A percentile compares a stretch with the other conserved stretches of the same genome.
Evolutionary conservation across 2,797 vertebrate species (phyloP).

Genomic region (Linurgus olivaceus): DNA sequence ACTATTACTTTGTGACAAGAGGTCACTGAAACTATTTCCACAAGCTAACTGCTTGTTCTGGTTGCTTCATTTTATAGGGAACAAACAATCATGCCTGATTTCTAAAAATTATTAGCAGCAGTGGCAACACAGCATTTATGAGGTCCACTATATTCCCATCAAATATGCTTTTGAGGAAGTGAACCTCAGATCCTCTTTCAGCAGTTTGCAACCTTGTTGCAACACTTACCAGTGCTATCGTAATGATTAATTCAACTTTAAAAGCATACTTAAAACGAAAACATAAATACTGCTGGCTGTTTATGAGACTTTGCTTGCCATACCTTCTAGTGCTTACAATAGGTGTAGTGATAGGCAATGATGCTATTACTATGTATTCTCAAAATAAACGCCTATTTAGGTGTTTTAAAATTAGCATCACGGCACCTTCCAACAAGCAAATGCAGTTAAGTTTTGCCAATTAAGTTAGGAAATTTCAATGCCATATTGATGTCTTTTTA

Average conservation of each 20-base stretch:
- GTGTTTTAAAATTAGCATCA: background rate
- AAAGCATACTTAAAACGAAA: background rate
- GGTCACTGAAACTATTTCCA: background rate
- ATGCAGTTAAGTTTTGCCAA: background rate
- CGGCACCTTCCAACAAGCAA: background rate
- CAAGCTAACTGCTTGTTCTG: background rate
- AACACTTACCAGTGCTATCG: background rate
- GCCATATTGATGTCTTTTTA: background rate
- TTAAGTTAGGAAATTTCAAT: background rate
- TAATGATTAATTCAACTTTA: background rate
- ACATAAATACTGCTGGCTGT: background rate
- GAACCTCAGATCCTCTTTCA: background rate
- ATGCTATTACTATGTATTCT: fast-evolving
- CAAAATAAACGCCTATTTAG: background rate
- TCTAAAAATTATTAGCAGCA: background rate
- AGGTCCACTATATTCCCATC: background rate
- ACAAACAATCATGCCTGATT: background rate
- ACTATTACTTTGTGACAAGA: background rate
- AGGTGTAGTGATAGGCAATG: background rate
- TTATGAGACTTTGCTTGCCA: background rate
- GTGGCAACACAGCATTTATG: background rate
- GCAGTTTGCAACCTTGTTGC: background rate
- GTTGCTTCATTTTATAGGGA: background rate
- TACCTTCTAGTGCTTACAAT: background rate
- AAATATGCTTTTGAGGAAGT: background rate